These are phyloP conservation scores for Pteromalus puparum DNA, from an alignment of 1,140 invertebrate genomes.

Conservation along the genomic window DNA sequence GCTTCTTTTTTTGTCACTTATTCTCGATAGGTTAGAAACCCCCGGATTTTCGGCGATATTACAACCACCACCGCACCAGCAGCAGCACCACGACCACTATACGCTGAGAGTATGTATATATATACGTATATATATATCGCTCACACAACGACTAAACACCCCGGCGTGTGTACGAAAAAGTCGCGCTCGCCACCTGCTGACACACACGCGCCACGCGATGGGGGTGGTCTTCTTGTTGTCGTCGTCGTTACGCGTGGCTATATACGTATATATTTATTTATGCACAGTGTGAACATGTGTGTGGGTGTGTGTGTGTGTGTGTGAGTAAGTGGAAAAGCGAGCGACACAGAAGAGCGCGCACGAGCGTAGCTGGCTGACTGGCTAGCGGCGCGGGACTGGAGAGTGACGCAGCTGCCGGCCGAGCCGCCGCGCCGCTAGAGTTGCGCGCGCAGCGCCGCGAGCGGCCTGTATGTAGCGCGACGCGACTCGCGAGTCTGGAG, in stretches of 20 bases:
- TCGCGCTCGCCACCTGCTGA: neutral
- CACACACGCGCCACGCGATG: neutral
- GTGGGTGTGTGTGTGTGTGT: neutral
- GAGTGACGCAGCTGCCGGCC: slow-evolving; percentile 22
- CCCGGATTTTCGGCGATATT: neutral
- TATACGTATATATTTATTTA: neutral
- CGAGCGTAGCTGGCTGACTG: slow-evolving; percentile 48
- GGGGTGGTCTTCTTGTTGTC: neutral
- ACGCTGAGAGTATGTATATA: neutral
- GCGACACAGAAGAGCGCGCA: slow-evolving; percentile 4
- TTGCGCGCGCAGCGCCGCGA: neutral
- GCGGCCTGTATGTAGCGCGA: neutral
- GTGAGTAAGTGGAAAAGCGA: neutral
- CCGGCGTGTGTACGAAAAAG: neutral
- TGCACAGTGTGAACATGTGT: neutral
- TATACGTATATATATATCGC: neutral
- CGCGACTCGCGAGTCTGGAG: neutral
- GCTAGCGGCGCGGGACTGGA: slow-evolving; percentile 25
- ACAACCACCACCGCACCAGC: neutral
- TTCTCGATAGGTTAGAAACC: neutral
- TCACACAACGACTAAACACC: slow-evolving; percentile 1
- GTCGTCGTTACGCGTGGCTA: neutral
- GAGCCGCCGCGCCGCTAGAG: slow-evolving; percentile 7
- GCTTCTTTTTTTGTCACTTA: neutral
- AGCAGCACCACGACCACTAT: neutral